Base-by-base conservation (phyloP, 1,140 invertebrate genomes). In the Bombus sylvicola region DNA sequence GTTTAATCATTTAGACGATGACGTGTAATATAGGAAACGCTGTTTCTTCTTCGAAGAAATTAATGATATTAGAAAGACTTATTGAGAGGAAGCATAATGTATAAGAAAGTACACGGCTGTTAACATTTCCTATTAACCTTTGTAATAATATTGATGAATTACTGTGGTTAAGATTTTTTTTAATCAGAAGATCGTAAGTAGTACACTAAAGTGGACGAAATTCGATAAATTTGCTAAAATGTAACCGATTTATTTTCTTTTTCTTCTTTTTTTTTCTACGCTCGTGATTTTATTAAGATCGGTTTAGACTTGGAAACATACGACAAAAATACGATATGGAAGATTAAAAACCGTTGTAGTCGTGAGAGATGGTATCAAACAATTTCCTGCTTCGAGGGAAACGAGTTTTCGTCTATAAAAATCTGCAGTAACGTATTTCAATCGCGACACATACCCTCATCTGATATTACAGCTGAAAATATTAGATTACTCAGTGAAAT, bases 401-500 rank as follows among this genome's bases (percentile, higher is more conserved):
- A 72, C 37, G 25, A 47, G n/a, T 34, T 75, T 37, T 9, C 34
- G 10, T 37, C 31, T n/a, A 28, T 25, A 22, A 59, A 59, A 76
- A 76, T 59, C 53, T 4, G 4, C 12, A 3, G 5, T 2, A 15
- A 31, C 34, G 47, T 28, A 15, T 13, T 39, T 76, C 8, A 39
- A 59, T 59, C 47, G 47, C 53, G 37, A 59, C 53, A 59, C 34
- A 25, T 39, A 34, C 18, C 25, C 74, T 59, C 43, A 5, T 76
- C 34, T n/a, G 34, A 59, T 76, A 59, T 76, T 59, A 59, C 74
- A 10, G 74, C 31, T 76, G 22, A 76, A 76, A 59, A 76, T 76
- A 76, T 76, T 37, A 53, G 74, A 59, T 59, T 76, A 76, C 53
- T 34, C 74, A 25, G 3, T 76, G 74, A 76, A 76, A 76, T 39